Conservation (phyloP, 2,113 vertebrate genomes). For the Gymnobelideus leadbeateri region DNA sequence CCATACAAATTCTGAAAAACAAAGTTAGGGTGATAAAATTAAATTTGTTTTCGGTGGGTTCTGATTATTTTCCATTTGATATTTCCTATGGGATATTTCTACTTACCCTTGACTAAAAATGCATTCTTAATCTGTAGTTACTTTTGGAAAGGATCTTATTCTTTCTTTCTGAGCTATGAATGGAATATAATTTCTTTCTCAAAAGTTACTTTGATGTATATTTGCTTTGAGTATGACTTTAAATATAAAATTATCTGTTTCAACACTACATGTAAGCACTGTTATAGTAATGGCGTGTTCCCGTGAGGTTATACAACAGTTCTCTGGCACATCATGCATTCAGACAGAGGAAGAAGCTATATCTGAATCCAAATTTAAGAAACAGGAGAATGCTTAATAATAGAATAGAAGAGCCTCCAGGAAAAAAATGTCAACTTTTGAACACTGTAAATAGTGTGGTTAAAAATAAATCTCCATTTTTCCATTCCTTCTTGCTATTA, state of each 20-base stretch:
- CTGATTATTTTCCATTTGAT: not conserved
- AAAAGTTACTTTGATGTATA: constrained; percentile 57
- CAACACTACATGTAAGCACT: not conserved
- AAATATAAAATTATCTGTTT: constrained; percentile 43
- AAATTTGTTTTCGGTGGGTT: not conserved
- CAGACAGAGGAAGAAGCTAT: not conserved
- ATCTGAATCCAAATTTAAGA: constrained; percentile 12
- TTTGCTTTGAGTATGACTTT: constrained; percentile 35
- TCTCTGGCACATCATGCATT: not conserved
- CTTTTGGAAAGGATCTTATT: constrained; percentile 30
- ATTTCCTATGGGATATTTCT: constrained; percentile 1
- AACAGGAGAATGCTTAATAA: constrained; percentile 3
- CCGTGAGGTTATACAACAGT: not conserved
- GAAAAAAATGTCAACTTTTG: constrained; percentile 1
- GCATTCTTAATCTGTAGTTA: constrained; percentile 42
- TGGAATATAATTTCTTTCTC: constrained; percentile 48
- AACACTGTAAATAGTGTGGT: not conserved
- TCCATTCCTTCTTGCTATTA: not conserved
- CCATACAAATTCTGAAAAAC: not conserved
- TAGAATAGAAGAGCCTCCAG: not conserved
- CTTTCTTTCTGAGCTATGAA: not conserved
- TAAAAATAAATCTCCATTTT: constrained; percentile 1
- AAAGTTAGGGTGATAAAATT: not conserved
- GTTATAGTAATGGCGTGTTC: not conserved
- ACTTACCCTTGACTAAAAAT: constrained; percentile 26